Evolutionary conservation across 2,797 vertebrate species (phyloP).

Genomic region (Epinephelus coioides): DNA sequence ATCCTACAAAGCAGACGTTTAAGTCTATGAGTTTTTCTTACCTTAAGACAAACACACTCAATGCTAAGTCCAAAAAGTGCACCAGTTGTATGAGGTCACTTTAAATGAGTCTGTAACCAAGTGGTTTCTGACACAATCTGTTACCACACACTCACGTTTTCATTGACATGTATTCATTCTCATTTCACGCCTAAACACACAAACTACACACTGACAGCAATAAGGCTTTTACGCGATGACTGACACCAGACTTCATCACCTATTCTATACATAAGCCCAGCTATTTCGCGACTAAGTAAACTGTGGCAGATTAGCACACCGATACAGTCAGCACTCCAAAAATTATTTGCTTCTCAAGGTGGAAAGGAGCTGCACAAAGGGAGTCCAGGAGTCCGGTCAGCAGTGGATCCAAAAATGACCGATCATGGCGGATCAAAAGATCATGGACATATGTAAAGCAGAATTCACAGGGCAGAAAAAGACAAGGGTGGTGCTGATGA

Average conservation of each 20-base stretch:
- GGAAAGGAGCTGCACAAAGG: background rate
- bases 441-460: background rate
- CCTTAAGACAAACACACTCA: background rate
- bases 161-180: conserved; percentile 7
- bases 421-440: background rate
- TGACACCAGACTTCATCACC: conserved; percentile 24
- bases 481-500: background rate
- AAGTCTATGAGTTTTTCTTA: background rate
- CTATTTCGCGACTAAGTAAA: conserved; percentile 26
- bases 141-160: conserved; percentile 31
- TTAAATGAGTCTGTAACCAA: conserved; percentile 37
- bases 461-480: conserved; percentile 29
- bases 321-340: background rate
- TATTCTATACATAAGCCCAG: background rate
- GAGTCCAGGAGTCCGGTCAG: background rate
- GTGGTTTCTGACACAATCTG: conserved; percentile 59
- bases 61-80: conserved; percentile 3
- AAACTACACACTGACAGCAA: conserved; percentile 16
- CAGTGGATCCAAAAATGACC: background rate
- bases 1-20: background rate
- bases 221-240: conserved; percentile 8
- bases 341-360: background rate
- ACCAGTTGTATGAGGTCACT: conserved; percentile 21
- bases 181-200: conserved; percentile 7
- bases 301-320: background rate